Evolutionary conservation across 2,888 invertebrate species (phyloP).

Genomic region (Leucoma salicis): DNA sequence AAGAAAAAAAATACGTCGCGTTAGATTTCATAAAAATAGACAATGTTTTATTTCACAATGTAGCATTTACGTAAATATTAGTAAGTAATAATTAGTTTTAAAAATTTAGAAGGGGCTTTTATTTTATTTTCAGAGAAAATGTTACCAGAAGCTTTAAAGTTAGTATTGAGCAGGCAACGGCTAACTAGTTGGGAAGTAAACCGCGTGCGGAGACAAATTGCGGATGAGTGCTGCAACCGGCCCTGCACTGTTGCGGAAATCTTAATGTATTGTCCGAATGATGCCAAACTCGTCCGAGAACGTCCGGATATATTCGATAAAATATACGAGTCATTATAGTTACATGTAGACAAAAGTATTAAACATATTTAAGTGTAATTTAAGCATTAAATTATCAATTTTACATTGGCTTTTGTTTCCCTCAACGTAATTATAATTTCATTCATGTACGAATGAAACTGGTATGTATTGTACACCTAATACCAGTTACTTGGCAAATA

Average conservation of each 20-base stretch:
- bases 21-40: too few species aligned
- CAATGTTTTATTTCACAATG: too few species aligned
- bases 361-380: neutral
- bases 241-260: conserved; percentile 62
- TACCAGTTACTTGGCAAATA: too few species aligned
- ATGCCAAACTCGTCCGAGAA: conserved; percentile 54
- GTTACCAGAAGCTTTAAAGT: conserved; percentile 50
- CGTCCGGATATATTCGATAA: conserved; percentile 58
- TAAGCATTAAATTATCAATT: neutral
- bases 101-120: too few species aligned
- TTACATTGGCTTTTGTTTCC: neutral
- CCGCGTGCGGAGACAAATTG: conserved; percentile 62
- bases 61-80: too few species aligned
- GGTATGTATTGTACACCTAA: too few species aligned
- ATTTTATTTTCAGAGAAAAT: conserved; percentile 54
- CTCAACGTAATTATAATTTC: too few species aligned
- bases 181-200: conserved; percentile 36
- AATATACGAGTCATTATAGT: conserved; percentile 6
- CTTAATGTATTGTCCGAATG: conserved; percentile 62
- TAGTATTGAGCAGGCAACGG: conserved; percentile 40
- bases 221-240: conserved; percentile 59
- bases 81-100: too few species aligned
- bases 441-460: too few species aligned
- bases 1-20: too few species aligned
- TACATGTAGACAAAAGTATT: neutral